Evolutionary conservation across 2,113 vertebrate species (phyloP).

Genomic region (Coracopsis vasa): DNA sequence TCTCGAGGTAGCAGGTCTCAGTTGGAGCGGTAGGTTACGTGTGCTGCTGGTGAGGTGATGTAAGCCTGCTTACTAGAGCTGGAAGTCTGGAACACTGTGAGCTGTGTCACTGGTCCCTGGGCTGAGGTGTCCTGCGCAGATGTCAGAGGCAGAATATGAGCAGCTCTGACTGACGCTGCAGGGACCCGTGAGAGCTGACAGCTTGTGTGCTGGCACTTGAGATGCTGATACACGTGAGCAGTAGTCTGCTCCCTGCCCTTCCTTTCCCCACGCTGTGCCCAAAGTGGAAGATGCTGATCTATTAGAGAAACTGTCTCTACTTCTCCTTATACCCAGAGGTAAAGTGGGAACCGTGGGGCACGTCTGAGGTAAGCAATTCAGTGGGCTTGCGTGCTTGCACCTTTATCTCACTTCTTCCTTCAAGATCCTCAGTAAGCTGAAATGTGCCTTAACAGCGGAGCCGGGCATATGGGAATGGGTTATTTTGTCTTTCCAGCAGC

Average conservation of each 20-base stretch:
- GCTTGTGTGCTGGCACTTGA: accelerated
- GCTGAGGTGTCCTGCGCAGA: background rate
- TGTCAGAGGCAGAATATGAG: background rate
- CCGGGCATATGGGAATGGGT: background rate
- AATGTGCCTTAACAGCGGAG: background rate
- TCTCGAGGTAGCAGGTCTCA: background rate
- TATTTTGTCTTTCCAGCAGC: background rate
- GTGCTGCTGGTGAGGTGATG: background rate
- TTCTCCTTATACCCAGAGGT: background rate
- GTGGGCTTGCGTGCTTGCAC: background rate
- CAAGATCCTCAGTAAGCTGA: background rate
- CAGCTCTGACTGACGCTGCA: background rate
- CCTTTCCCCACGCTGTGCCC: background rate
- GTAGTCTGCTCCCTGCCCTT: background rate
- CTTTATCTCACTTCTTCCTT: background rate
- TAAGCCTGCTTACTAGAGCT: background rate
- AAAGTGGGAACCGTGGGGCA: too few relatives aligned
- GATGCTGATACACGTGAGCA: background rate
- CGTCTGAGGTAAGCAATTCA: accelerated
- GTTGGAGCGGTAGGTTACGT: background rate
- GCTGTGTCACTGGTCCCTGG: background rate
- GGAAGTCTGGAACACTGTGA: background rate
- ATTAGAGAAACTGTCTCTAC: background rate
- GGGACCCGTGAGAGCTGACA: background rate
- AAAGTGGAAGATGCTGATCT: background rate